Evolutionary conservation across 2,113 vertebrate genomes (phyloP).

Genomic region (Barbus barbus): DNA sequence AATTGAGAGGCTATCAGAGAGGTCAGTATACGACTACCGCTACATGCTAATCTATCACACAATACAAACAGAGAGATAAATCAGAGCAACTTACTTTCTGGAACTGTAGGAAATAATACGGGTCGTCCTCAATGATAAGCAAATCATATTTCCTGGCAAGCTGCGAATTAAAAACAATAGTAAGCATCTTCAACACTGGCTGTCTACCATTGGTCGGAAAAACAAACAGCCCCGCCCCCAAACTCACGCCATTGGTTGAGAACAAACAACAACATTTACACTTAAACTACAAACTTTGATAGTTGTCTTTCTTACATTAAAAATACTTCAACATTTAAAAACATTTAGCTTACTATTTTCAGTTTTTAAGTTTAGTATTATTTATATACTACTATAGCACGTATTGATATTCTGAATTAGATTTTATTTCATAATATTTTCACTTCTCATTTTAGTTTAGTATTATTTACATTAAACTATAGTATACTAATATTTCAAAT

Average conservation of each 20-base stretch:
- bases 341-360: too few relatives aligned
- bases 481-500: too few relatives aligned
- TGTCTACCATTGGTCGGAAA: not conserved
- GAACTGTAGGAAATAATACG: conserved; percentile 97
- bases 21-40: not conserved
- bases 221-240: not conserved
- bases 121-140: conserved; percentile 96
- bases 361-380: too few relatives aligned
- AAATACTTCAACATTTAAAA: too few relatives aligned
- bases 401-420: too few relatives aligned
- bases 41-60: conserved; percentile 28
- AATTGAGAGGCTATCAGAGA: conserved; percentile 42
- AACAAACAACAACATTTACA: not conserved
- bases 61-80: conserved; percentile 21
- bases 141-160: conserved; percentile 89
- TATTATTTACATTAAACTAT: too few relatives aligned
- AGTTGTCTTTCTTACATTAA: too few relatives aligned
- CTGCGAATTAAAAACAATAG: conserved; percentile 69
- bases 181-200: not conserved
- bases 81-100: conserved; percentile 78
- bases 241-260: not conserved
- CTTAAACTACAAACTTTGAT: too few relatives aligned
- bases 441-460: too few relatives aligned
- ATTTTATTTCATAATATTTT: too few relatives aligned
- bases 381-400: too few relatives aligned